Evolutionary conservation across 1,140 invertebrate genomes (phyloP).

Genomic region (Oncopeltus fasciatus): DNA sequence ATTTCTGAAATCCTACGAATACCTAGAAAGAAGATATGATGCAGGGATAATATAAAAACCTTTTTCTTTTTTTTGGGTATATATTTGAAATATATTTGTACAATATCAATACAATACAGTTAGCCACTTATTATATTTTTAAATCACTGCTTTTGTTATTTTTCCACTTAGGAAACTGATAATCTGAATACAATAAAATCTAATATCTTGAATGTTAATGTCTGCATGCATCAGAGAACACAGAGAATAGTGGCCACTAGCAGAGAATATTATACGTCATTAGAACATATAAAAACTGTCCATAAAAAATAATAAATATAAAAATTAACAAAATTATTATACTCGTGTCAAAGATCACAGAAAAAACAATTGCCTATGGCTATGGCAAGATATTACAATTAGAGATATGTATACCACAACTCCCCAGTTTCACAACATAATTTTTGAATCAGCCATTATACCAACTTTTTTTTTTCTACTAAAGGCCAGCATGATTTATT

Average conservation of each 20-base stretch:
- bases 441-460: too few species aligned
- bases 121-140: neutral
- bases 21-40: too few species aligned
- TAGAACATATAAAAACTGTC: neutral
- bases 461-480: too few species aligned
- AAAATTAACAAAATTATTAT: neutral
- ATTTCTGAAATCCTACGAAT: too few species aligned
- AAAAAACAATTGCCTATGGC: constrained; percentile 2
- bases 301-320: constrained; percentile 1
- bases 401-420: constrained; percentile 7
- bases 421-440: too few species aligned
- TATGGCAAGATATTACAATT: constrained; percentile 9
- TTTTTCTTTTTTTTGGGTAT: too few species aligned
- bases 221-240: neutral
- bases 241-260: neutral
- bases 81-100: constrained; percentile 7
- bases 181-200: constrained; percentile 6
- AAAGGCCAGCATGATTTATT: neutral
- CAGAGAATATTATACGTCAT: neutral
- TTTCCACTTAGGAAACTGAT: neutral
- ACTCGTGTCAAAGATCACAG: constrained; percentile 3
- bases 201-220: neutral
- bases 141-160: neutral
- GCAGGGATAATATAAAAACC: too few species aligned
- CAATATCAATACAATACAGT: constrained; percentile 4